Base-by-base conservation (phyloP, 1,140 invertebrate genomes). In the Pinna nobilis region DNA sequence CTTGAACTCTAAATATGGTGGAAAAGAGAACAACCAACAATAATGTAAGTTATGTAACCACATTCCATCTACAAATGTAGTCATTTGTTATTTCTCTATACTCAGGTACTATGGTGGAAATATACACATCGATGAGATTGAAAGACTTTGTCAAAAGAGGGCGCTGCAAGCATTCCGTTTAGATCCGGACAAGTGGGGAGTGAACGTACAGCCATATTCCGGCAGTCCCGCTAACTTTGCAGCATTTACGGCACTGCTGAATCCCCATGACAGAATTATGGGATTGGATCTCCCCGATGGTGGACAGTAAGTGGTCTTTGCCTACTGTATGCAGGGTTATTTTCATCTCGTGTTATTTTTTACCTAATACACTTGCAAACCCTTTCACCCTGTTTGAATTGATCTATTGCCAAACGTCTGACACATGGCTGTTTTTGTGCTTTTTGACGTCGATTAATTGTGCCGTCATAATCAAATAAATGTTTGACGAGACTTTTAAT, bases 151-250 rank as follows among this genome's bases (percentile, higher is more conserved):
- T 65, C 97, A 98, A 88, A 93, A 95, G 82, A 91, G 98, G 63
- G 93, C 95, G 20, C 90, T 98, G 25, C 92, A 96, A 86, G 92
- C 95, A 0, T 99, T 93, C 86, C 92, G 92, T 80, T 89, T 98
- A 18, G 92, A 94, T 86, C 91, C 94, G 4, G 93, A 94, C 60
- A 77, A 96, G 88, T 99, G 98, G 98, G 97, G 97, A 25, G 96
- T 98, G 0, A 99, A 99, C 91, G 98, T 99, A 5, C 98, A 99
- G 87, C 96, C 97, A 1, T 97, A 88, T 85, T 98, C 97, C 32
- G 97, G 98, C 2, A 98, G 96, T 51, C 97, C 97, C n/a, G 97
- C 97, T 15, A 99, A 99, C 89, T 94, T 99, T 90, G 97, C 96
- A 25, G 91, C 91, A 6, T 93, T 92, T 78, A 92, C 92, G 37